Evolutionary conservation across 1,140 invertebrate genomes (phyloP), one percentile per base, ranked within the genome.

Genomic region (Phortica variegata): DNA sequence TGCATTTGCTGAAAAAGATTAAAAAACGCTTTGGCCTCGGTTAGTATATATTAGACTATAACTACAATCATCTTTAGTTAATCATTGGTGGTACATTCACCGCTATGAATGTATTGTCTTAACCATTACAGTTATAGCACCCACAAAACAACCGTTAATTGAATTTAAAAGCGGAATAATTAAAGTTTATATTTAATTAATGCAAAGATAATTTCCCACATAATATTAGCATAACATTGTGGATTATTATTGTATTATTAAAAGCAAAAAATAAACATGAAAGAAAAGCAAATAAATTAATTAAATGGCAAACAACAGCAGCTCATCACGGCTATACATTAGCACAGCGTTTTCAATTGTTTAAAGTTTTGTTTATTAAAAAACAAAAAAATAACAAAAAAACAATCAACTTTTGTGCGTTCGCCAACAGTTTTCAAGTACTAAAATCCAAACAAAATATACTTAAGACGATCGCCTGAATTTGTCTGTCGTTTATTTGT

Each of bases 1-100:
- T 80, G 78, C 79, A 80, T 58, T 66, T 80, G 36, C 66, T 80
- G 34, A 79, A 80, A 66, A 80, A 79, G 59, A 80, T 80, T 51
- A 79, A 79, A 53, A 76, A 77, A 48, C 78, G 78, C 37, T 79
- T 79, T 45, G 78, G 78, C 68, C 58, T 79, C 61, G 78, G 78
- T 79, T 71, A 76, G 77, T 79, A 65, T n/a, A 33, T 15, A 29
- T n/a, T 34, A n/a, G 12, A 10, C 17, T 29, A 49, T 15, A 36
- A 31, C n/a, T 12, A 19, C 29, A 21, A 29, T 13, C 20, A 23
- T 8, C 12, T 26, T 9, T 20, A 40, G n/a, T 15, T 52, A 12
- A 17, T 36, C 3, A 20, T 17, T 43, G 33, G 18, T 19, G 23
- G 23, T 52, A 45, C 32, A 19, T 32, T 32, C 4, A 13, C 17